Conservation (phyloP, 2,888 invertebrate species). For the Cantharis flavilabris region DNA sequence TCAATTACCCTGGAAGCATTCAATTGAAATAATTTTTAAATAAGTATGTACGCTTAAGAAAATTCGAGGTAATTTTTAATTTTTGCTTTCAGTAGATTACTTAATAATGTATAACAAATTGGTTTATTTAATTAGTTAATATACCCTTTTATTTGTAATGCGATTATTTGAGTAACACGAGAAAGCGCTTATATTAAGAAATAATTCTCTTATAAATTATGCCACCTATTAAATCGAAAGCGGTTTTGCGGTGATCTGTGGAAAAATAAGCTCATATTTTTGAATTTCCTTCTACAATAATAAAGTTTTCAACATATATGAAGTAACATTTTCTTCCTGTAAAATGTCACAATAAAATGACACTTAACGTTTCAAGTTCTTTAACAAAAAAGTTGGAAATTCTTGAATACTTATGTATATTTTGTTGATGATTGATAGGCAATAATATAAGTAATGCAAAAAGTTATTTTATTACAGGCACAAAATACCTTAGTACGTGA, state of each 20-base stretch:
- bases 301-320: not conserved
- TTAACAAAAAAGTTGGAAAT: not conserved
- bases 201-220: not conserved
- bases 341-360: not conserved
- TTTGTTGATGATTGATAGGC: not conserved
- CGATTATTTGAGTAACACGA: not conserved
- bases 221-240: not conserved
- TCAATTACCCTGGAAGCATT: not conserved
- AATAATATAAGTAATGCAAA: not conserved
- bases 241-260: not conserved
- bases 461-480: not conserved
- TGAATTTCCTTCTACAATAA: not conserved
- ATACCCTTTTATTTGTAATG: not conserved
- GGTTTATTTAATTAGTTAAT: not conserved
- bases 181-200: not conserved
- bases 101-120: not conserved
- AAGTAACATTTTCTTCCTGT: not conserved
- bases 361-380: not conserved
- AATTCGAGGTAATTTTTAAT: not conserved
- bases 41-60: not conserved
- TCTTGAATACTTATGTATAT: not conserved
- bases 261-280: not conserved
- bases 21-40: not conserved
- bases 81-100: not conserved
- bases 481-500: not conserved